Evolutionary conservation across 2,113 vertebrate genomes (phyloP).

Genomic region (Verasper variegatus): DNA sequence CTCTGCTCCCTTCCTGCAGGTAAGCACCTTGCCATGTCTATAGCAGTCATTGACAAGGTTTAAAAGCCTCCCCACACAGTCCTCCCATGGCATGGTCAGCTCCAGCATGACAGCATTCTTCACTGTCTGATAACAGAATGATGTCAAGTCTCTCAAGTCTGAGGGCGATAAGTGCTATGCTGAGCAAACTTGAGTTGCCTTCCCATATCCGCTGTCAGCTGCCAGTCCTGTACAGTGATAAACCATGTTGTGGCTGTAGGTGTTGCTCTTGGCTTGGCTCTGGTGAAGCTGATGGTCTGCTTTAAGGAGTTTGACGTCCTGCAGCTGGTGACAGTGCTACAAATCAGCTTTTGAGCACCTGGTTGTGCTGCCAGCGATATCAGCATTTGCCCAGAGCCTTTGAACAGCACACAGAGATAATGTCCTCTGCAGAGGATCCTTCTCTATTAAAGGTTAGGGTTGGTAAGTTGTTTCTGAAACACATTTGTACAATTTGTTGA

Average conservation of each 20-base stretch:
- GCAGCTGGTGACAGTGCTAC: neutral
- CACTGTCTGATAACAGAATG: neutral
- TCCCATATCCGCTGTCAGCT: neutral
- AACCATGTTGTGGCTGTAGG: neutral
- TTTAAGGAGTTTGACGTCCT: neutral
- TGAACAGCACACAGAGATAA: no score
- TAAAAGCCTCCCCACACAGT: neutral
- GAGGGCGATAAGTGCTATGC: neutral
- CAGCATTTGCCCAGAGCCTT: neutral
- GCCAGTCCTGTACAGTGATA: neutral
- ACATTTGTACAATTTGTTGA: neutral
- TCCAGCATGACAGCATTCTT: neutral
- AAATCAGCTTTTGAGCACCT: neutral
- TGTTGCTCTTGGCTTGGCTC: neutral
- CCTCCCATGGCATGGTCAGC: neutral
- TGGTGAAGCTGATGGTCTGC: neutral
- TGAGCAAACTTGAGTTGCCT: neutral
- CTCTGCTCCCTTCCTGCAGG: neutral
- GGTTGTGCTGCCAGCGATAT: neutral
- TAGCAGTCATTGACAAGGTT: neutral
- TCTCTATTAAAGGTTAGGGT: no score
- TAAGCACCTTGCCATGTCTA: neutral
- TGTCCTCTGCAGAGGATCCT: no score
- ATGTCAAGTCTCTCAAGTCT: neutral
- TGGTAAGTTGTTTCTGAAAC: neutral